phyloP scores from a whole-genome alignment of 2,113 vertebrate genomes.

The Nothoprocta pentlandii region DNA sequence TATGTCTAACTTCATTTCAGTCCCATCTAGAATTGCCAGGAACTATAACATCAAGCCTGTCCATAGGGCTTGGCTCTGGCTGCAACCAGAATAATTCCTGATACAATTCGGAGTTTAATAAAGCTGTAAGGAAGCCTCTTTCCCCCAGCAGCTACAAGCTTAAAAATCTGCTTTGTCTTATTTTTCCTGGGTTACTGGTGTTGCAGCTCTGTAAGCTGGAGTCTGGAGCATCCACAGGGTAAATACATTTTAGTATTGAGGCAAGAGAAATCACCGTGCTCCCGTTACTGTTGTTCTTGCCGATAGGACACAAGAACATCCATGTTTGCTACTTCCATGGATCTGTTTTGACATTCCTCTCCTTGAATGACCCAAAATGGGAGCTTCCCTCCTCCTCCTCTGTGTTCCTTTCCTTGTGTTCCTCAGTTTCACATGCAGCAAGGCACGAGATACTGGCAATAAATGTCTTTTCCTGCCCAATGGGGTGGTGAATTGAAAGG shows the following conservation, averaged over 20 bases:
- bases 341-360: background rate
- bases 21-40: slow-evolving; percentile 33
- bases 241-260: background rate
- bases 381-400: background rate
- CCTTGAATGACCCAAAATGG: background rate
- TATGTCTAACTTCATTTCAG: slow-evolving; percentile 29
- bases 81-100: background rate
- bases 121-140: background rate
- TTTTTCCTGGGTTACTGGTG: background rate
- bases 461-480: background rate
- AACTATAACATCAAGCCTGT: slow-evolving; percentile 26
- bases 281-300: background rate
- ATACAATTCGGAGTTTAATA: slow-evolving; percentile 6
- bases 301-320: background rate
- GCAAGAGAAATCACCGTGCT: background rate
- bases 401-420: background rate
- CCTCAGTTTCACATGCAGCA: background rate
- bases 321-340: background rate
- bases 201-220: background rate
- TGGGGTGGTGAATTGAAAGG: background rate
- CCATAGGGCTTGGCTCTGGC: background rate
- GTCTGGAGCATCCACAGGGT: background rate
- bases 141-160: background rate
- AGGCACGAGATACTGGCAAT: background rate
- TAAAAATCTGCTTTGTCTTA: background rate